Conservation (phyloP, 2,797 vertebrate species). For the Halcyon leucocephala region DNA sequence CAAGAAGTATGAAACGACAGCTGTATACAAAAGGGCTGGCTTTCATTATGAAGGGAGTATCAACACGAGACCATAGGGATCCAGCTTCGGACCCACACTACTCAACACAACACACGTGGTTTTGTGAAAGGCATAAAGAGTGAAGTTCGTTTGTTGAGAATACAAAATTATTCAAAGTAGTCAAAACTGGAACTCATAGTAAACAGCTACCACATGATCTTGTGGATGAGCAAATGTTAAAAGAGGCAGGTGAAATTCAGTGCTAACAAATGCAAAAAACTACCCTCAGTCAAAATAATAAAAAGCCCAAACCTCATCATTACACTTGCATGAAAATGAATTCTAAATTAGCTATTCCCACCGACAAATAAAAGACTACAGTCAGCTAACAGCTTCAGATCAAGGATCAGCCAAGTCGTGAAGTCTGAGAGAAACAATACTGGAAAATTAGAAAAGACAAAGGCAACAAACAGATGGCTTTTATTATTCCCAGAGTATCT, state of each 20-base stretch:
- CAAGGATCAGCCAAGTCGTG: background rate
- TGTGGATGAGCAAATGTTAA: background rate
- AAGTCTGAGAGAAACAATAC: background rate
- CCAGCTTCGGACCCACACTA: background rate
- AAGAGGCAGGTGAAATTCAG: background rate
- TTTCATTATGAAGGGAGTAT: background rate
- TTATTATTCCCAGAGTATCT: background rate
- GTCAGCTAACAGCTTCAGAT: background rate
- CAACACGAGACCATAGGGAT: background rate
- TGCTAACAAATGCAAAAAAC: background rate
- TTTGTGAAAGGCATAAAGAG: background rate
- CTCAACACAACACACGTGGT: fast-evolving
- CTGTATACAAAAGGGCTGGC: background rate
- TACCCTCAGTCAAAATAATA: background rate
- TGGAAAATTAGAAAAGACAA: background rate
- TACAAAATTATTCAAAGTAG: background rate
- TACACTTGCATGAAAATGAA: background rate
- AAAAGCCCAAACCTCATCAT: fast-evolving
- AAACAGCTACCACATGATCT: background rate
- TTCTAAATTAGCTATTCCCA: background rate
- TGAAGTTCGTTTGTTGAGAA: background rate
- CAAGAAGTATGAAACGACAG: background rate
- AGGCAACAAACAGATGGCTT: background rate
- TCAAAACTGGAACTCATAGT: background rate
- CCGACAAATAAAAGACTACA: background rate